Base-by-base conservation (phyloP, 2,113 vertebrate genomes). In the Laticauda colubrina region DNA sequence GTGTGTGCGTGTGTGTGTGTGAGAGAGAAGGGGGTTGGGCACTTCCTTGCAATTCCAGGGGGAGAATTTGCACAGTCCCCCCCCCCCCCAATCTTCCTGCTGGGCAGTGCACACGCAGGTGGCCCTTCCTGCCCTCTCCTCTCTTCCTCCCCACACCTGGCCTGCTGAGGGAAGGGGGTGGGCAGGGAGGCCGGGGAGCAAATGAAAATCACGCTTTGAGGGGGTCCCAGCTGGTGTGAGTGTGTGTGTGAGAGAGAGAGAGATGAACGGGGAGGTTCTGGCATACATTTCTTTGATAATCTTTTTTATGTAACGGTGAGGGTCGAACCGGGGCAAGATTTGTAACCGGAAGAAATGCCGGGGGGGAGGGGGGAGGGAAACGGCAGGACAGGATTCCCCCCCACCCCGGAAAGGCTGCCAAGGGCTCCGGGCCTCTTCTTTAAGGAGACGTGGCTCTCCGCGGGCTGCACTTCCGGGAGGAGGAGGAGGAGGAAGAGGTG, bases 31-130 rank as follows among this genome's bases (percentile, higher is more conserved):
- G 0, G 2, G 29, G 21, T 86, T 26, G 45, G 23, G 4, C 45
- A 12, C 21, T 87, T 26, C 45, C 21, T 53, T 87, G 48, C 24
- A 87, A 87, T 87, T 75, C n/a, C 64, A 69, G 29, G 29, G 29
- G 12, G 11, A 64, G 11, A 4, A n/a, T n/a, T 69, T n/a, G 29
- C 5, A 34, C 29, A 34, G 29, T 5, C 64, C 29, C 5, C 14
- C 2, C 5, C 14, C 2, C 24, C 24, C 20, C 0, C 9, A 23
- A 29, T 0, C 64, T 75, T 34, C n/a, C 64, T 18, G 14, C 29
- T 4, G 0, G 29, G 15, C 0, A 12, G 29, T 5, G 29, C n/a
- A 5, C 11, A 26, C 8, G 0, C 24, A 26, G 61, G 12, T 14
- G 10, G 26, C 26, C 3, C 14, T 64, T n/a, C 61, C 61, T 64